Percentiles rank a stretch among this genome's conserved stretches.
Evolutionary conservation across 1,140 invertebrate genomes (phyloP).

Genomic region (Nomia melanderi): DNA sequence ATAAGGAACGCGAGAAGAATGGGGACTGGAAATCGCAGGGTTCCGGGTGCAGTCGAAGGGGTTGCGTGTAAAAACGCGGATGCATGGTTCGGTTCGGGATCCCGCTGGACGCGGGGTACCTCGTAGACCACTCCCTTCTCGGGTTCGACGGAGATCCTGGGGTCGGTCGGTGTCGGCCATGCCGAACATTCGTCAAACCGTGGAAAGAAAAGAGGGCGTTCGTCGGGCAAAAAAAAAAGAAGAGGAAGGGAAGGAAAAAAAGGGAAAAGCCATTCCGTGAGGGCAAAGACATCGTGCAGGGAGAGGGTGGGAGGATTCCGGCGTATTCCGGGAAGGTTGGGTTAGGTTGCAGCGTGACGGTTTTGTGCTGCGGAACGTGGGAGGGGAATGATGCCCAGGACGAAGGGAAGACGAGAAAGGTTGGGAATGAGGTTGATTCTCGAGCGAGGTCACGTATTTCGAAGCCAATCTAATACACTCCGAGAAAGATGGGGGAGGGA

Average conservation of each 20-base stretch:
- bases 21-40: too few species aligned
- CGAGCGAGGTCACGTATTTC: slow-evolving; percentile 79
- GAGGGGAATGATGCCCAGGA: slow-evolving; percentile 34
- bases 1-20: too few species aligned
- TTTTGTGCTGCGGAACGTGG: slow-evolving; percentile 51
- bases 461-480: slow-evolving; percentile 79
- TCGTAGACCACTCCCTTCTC: slow-evolving; percentile 36
- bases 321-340: slow-evolving; percentile 61
- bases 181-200: slow-evolving; percentile 3
- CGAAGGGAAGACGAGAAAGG: slow-evolving; percentile 48
- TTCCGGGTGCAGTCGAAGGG: background rate
- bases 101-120: background rate
- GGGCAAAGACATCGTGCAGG: slow-evolving; percentile 33
- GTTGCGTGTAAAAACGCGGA: background rate
- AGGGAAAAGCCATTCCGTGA: slow-evolving; percentile 16
- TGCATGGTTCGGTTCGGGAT: too few species aligned
- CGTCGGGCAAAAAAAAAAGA: background rate
- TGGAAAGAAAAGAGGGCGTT: slow-evolving; percentile 19
- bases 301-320: slow-evolving; percentile 21
- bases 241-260: slow-evolving; percentile 9
- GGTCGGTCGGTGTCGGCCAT: background rate
- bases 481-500: slow-evolving; percentile 56
- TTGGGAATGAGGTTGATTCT: slow-evolving; percentile 73
- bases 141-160: slow-evolving; percentile 1
- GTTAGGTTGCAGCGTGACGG: slow-evolving; percentile 59